Evolutionary conservation across 2,888 invertebrate genomes (phyloP).

Genomic region (Platypus cylindrus): DNA sequence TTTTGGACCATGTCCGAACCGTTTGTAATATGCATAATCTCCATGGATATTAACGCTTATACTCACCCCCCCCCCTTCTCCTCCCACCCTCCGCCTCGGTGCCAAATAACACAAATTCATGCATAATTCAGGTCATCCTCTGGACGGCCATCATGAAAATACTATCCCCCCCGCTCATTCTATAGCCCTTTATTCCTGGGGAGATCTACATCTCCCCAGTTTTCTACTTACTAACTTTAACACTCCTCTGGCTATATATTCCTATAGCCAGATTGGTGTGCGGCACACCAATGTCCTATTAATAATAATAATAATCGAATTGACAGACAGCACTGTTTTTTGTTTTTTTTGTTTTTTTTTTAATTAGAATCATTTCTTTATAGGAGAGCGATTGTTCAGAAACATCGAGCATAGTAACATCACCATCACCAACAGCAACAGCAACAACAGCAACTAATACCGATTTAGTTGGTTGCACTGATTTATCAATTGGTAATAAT

Average conservation of each 20-base stretch:
- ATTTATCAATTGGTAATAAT: conserved; percentile 28
- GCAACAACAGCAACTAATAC: conserved; percentile 48
- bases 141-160: conserved; percentile 9
- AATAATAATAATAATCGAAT: too few species aligned
- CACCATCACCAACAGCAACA: conserved; percentile 45
- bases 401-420: conserved; percentile 45
- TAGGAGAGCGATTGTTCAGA: conserved; percentile 51
- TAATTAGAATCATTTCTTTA: conserved; percentile 23
- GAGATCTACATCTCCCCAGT: neutral
- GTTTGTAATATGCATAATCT: conserved; percentile 15
- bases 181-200: too few species aligned
- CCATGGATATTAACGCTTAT: conserved; percentile 2
- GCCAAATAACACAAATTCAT: conserved; percentile 16
- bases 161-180: too few species aligned
- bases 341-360: too few species aligned
- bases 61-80: neutral
- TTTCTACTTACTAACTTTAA: neutral
- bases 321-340: too few species aligned
- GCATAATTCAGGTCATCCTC: conserved; percentile 15
- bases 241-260: conserved; percentile 11
- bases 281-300: too few species aligned
- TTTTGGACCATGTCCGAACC: too few species aligned
- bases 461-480: conserved; percentile 34
- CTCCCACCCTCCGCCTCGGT: neutral
- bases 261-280: conserved; percentile 17